Conservation (phyloP, 2,888 invertebrate genomes). For the Capitulum mitella region DNA sequence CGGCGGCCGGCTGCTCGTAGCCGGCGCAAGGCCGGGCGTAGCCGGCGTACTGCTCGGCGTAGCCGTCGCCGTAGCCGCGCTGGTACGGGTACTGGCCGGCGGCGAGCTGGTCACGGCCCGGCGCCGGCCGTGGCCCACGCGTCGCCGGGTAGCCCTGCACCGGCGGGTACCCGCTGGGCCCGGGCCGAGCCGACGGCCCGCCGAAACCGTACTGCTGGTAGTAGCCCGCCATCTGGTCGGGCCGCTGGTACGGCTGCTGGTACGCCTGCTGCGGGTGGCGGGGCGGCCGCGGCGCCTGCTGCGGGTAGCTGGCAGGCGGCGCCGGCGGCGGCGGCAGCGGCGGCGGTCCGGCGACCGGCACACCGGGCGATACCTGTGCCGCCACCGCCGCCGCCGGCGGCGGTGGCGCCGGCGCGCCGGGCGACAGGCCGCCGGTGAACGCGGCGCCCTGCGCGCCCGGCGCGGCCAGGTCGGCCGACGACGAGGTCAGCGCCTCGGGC, state of each 20-base stretch:
- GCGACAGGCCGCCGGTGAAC: not conserved
- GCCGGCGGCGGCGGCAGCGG: not conserved
- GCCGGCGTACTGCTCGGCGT: conserved; percentile 6
- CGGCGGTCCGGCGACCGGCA: not conserved
- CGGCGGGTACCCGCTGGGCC: not conserved
- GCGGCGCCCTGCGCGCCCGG: not conserved
- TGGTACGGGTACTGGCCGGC: conserved; percentile 3
- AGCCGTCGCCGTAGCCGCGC: conserved; percentile 14
- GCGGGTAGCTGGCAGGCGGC: not conserved
- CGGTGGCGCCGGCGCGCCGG: not conserved
- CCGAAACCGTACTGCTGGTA: conserved; percentile 19
- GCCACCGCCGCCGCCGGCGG: not conserved
- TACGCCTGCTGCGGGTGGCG: not conserved
- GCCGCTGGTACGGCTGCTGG: conserved; percentile 1
- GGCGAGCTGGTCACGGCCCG: not conserved
- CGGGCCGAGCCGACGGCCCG: not conserved
- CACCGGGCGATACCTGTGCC: not conserved
- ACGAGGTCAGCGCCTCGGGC: not conserved
- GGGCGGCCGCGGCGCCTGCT: not conserved
- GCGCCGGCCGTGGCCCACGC: not conserved
- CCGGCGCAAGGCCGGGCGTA: not conserved
- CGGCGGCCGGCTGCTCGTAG: not conserved
- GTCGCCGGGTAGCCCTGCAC: not conserved
- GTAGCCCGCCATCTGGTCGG: not conserved
- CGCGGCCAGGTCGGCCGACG: not conserved